Percentiles rank a stretch among this genome's conserved stretches.
phyloP scores from a whole-genome alignment of 2,888 invertebrate species.

The Cosmopolites sordidus region DNA sequence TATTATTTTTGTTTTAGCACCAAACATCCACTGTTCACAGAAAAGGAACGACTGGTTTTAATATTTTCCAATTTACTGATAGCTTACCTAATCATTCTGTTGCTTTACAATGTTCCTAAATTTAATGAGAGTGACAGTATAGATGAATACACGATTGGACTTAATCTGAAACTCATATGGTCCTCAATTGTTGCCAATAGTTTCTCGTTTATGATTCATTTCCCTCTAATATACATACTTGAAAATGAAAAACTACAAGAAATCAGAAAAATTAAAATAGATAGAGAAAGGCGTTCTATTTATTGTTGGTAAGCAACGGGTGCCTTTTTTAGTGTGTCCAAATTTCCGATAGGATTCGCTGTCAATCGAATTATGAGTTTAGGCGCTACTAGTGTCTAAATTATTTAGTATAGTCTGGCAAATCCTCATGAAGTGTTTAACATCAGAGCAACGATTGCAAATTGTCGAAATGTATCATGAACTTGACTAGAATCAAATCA shows the following conservation, averaged over 20 bases:
- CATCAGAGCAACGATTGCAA: too few relatives aligned
- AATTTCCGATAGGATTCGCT: too few relatives aligned
- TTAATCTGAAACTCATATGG: constrained; percentile 14
- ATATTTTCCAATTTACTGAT: constrained; percentile 32
- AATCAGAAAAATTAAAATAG: constrained; percentile 6
- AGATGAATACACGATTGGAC: constrained; percentile 26
- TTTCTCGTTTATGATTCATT: constrained; percentile 29
- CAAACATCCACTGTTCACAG: constrained; percentile 24
- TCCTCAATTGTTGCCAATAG: constrained; percentile 25
- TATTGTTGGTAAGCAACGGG: constrained; percentile 9
- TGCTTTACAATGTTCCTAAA: constrained; percentile 30
- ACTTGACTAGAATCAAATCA: too few relatives aligned
- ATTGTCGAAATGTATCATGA: too few relatives aligned
- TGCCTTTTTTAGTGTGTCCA: too few relatives aligned
- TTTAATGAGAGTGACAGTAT: constrained; percentile 32
- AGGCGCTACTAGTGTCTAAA: too few relatives aligned
- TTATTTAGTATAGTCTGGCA: too few relatives aligned
- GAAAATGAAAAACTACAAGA: constrained; percentile 12
- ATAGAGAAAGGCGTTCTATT: too few relatives aligned
- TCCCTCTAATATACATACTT: constrained; percentile 31
- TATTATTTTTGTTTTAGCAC: neutral
- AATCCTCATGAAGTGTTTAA: too few relatives aligned
- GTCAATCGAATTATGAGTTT: too few relatives aligned
- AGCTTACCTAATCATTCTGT: constrained; percentile 28
- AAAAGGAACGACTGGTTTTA: constrained; percentile 28